Base-by-base conservation (phyloP, 2,113 vertebrate genomes). In the Ammodytes dubius region DNA sequence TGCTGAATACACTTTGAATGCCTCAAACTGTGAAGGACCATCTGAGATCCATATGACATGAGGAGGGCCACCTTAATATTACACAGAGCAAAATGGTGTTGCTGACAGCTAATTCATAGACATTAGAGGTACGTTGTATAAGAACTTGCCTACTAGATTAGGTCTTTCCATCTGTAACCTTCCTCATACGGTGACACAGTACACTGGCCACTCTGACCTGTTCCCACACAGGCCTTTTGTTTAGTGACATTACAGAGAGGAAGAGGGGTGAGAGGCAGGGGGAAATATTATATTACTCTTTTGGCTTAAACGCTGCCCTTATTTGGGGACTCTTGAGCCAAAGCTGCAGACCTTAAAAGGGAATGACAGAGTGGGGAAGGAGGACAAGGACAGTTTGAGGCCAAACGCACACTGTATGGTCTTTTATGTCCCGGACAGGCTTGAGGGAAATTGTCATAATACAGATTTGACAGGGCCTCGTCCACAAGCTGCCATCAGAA, bases 311-410 rank as follows among this genome's bases (percentile, higher is more conserved):
- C 65, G 67, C 19, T 93, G 84, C 59, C 93, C 93, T 91, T 95
- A 92, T 94, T 93, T 92, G 91, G 93, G 86, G 86, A 84, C 76
- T 66, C 54, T 66, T 66, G 19, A 47, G 83, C 66, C 57, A 67
- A 74, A 80, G 85, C 79, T 59, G 53, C 46, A 66, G 66, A 87
- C 93, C 93, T 91, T 95, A 94, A 90, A 95, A 93, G 93, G 94
- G 67, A 88, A 91, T 4, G 45, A 88, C 67, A 53, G 73, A 88
- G 84, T 76, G 52, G 70, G 77, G 73, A 76, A 27, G 68, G 57
- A 74, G 70, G 74, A 77, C 19, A 47, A 57, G 63, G 79, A 75
- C 77, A 69, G 59, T 0, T 8, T 50, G 78, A 88, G 72, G 73
- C 59, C 40, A 9, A 60, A 72, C 46, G 15, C 49, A 42, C 59